Evolutionary conservation across 2,797 vertebrate genomes (phyloP), one percentile per base, ranked within the genome.

Genomic region (Sparus aurata): DNA sequence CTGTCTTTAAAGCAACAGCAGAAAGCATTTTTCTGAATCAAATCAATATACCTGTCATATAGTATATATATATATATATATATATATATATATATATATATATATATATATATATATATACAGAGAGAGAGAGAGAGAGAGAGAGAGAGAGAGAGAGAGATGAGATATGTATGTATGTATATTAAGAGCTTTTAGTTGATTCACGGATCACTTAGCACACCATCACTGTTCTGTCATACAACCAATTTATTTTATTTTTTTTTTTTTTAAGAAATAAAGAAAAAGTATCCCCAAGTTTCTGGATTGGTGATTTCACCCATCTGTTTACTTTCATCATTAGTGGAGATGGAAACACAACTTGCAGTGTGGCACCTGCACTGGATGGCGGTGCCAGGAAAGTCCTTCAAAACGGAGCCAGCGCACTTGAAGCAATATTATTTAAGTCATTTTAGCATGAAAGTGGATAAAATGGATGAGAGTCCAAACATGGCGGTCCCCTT

Each of bases 291-390:
- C 68, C 3, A 55, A 41, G 23, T 53, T 61, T 43, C 4, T 25
- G 41, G 4, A 60, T 67, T 22, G 27, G 27, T 27, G 2, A 27
- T n/a, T n/a, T n/a, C n/a, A n/a, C n/a, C n/a, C n/a, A n/a, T n/a
- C n/a, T n/a, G n/a, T n/a, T n/a, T n/a, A 46, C 20, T 53, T 72
- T 17, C 27, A 68, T 60, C 10, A 4, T 59, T 45, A 17, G 8
- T n/a, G 46, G 45, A 83, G 13, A 60, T 57, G 22, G 63, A 50
- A 47, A 47, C 49, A 61, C 41, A 60, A 49, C 49, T 54, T 74
- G 65, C 77, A 22, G 16, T 75, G 52, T 69, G 79, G 69, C 72
- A 76, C 68, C 67, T 82, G 73, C 22, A 17, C 38, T 52, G 12
- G 16, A 49, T 75, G 75, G 61, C 27, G 58, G 49, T 64, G 75